Conservation (phyloP, 2,888 invertebrate species). For the Diabrotica balteata region DNA sequence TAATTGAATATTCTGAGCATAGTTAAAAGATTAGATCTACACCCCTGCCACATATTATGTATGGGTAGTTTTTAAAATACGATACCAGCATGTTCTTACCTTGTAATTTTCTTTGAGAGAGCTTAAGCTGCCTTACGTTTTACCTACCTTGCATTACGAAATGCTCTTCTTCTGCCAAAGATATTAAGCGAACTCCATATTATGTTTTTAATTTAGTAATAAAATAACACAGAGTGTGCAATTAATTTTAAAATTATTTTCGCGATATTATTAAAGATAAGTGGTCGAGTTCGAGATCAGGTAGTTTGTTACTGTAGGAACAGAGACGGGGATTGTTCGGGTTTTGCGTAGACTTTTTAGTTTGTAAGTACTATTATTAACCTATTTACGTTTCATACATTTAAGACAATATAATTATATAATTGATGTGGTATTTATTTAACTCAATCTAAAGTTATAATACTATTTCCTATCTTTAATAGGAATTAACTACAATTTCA, state of each 20-base stretch:
- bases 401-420: too few relatives aligned
- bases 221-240: conserved; percentile 58
- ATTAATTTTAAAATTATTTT: conserved; percentile 60
- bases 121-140: conserved; percentile 25
- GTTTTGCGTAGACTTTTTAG: too few relatives aligned
- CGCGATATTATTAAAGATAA: conserved; percentile 61
- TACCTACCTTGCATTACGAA: conserved; percentile 51
- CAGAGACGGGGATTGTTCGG: neutral
- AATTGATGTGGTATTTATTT: too few relatives aligned
- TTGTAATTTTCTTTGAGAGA: conserved; percentile 51
- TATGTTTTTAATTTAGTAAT: conserved; percentile 58
- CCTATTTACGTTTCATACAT: too few relatives aligned
- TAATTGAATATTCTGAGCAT: too few relatives aligned
- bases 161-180: conserved; percentile 45
- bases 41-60: neutral
- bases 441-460: too few relatives aligned
- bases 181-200: conserved; percentile 47
- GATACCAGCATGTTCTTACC: conserved; percentile 54
- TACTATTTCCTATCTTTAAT: too few relatives aligned
- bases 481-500: too few relatives aligned
- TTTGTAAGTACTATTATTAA: too few relatives aligned
- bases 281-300: conserved; percentile 45
- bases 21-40: neutral
- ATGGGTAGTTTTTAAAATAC: conserved; percentile 44
- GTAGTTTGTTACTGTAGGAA: conserved; percentile 26